Conservation (phyloP, 35 echinoderm and acorn worm species). For the Strongylocentrotus purpuratus region DNA sequence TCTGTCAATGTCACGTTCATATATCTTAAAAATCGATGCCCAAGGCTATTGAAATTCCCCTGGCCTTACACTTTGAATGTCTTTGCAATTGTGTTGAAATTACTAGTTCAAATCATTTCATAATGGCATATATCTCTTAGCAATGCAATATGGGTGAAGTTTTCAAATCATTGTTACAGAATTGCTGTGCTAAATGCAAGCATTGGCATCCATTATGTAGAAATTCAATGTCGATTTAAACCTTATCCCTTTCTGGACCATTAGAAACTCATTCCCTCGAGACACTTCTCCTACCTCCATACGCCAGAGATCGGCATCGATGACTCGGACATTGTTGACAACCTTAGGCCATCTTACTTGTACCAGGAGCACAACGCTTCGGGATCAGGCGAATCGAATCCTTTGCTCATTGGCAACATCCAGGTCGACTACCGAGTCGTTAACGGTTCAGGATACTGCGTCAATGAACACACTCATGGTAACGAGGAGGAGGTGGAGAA, state of each 20-base stretch:
- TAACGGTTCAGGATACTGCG: not conserved
- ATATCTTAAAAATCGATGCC: too few species aligned
- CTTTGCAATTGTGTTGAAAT: not conserved
- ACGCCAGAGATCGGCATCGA: slow-evolving; percentile 22
- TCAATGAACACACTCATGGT: not conserved
- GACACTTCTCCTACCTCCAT: not conserved
- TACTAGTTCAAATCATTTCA: not conserved
- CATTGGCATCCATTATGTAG: too few species aligned
- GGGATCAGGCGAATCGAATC: not conserved
- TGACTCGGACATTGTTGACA: not conserved
- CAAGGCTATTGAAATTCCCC: too few species aligned
- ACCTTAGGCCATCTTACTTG: not conserved
- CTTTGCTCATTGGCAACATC: not conserved
- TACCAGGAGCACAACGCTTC: not conserved
- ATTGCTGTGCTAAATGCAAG: too few species aligned
- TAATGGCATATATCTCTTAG: too few species aligned
- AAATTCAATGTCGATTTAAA: too few species aligned
- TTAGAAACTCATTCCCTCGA: not conserved
- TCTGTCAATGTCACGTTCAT: too few species aligned
- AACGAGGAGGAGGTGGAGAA: not conserved
- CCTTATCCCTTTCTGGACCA: too few species aligned
- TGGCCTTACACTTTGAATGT: not conserved
- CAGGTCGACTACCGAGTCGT: not conserved
- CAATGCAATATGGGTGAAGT: too few species aligned
- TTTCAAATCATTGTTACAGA: too few species aligned